Percentiles rank a stretch among this genome's conserved stretches.
phyloP scores from a whole-genome alignment of 2,797 vertebrate species.

The Poliocrania exsul region DNA sequence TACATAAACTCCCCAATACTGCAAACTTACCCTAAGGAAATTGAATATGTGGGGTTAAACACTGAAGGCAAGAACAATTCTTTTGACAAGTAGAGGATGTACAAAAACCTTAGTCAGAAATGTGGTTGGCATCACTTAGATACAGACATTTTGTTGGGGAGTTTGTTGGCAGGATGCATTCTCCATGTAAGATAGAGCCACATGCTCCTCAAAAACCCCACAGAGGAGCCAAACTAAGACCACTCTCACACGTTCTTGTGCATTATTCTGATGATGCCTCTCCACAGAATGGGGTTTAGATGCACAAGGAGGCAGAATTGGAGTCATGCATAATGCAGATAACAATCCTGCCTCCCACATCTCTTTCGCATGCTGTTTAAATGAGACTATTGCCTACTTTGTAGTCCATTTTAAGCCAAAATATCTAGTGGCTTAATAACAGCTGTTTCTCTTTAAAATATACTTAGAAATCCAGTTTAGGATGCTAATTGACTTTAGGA shows the following conservation, averaged over 20 bases:
- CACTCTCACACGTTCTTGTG: background rate
- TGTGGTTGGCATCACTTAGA: background rate
- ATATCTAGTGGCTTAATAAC: background rate
- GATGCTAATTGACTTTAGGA: background rate
- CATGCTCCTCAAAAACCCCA: background rate
- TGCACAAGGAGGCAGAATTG: background rate
- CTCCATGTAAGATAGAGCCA: background rate
- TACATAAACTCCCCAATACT: background rate
- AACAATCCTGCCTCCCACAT: background rate
- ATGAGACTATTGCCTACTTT: background rate
- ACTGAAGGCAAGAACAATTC: background rate
- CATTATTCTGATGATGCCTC: background rate
- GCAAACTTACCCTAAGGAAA: background rate
- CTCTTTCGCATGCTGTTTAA: background rate
- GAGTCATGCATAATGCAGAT: background rate
- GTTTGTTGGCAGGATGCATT: background rate
- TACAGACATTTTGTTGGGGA: background rate
- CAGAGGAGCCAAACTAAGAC: background rate
- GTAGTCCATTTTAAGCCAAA: background rate
- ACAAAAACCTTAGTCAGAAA: background rate
- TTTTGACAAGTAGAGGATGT: background rate
- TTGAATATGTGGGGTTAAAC: background rate
- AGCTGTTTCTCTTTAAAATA: conserved; percentile 13
- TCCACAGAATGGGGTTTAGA: background rate
- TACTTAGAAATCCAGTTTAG: background rate